Base-by-base conservation (phyloP, 2,888 invertebrate genomes). In the Drosophila phalerata region DNA sequence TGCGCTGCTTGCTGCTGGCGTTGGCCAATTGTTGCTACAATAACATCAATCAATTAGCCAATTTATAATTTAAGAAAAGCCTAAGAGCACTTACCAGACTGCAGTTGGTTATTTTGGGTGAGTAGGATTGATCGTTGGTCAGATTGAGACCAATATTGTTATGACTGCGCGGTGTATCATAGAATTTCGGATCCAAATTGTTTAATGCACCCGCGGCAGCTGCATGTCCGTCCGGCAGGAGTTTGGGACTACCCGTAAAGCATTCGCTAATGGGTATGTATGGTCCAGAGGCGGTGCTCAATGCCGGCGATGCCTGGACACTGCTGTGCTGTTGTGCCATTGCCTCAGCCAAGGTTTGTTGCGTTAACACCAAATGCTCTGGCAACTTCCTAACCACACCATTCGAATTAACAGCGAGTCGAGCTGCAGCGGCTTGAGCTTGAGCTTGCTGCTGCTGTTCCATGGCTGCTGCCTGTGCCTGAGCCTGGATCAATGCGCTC, bases 241-340 rank as follows among this genome's bases (percentile, higher is more conserved):
- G 90, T 55, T 92, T 91, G 5, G 95, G 94, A 52, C 94, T 95
- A 55, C 98, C 98, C 34, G 98, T 97, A 82, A 97, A 96, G 92
- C 98, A 98, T 92, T 98, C 98, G 60, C 97, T 97, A 81, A 98
- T 97, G 9, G 97, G 97, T 92, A 98, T 98, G 92, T 98, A 98
- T 0, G 97, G 97, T 22, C 97, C 97, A 10, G 97, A 96, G 80
- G 94, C 90, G 11, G 94, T 94, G 57, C 95, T 95, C 52, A 95
- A 94, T 62, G 94, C 93, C 11, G 95, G 95, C 19, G 95, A 95
- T 15, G 95, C 94, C 84, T 95, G 94, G 43, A 92, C 92, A 60
- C 85, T 90, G 63, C 84, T 81, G 57, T 81, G 67, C 38, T 81
- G 85, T 51, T 86, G 82, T 48, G 85, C 68, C 25, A 71, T 65